Conservation (phyloP, 2,888 invertebrate genomes). For the Caenorhabditis sp. region DNA sequence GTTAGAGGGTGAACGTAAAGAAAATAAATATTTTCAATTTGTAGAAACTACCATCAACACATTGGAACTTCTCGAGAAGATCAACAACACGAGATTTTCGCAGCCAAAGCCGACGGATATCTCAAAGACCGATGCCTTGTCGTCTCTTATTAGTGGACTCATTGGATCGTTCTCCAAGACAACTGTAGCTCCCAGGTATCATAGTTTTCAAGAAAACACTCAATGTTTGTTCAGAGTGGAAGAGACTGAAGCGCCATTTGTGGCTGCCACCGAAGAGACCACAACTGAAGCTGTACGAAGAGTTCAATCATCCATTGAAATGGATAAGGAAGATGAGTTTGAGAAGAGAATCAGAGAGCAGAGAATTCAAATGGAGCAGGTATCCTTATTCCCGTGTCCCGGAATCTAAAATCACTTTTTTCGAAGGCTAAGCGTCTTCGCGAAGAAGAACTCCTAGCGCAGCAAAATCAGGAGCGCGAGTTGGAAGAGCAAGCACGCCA, state of each 20-base stretch:
- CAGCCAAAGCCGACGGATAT: slow-evolving; percentile 49
- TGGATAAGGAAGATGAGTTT: slow-evolving; percentile 23
- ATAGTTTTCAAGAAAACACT: not conserved
- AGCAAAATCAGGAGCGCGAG: slow-evolving; percentile 42
- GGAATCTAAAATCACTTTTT: not conserved
- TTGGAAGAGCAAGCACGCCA: slow-evolving; percentile 43
- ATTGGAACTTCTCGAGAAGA: slow-evolving; percentile 38
- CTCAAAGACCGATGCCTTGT: slow-evolving; percentile 58
- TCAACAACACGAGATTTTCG: slow-evolving; percentile 27
- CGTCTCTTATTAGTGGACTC: slow-evolving; percentile 58
- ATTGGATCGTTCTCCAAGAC: slow-evolving; percentile 47
- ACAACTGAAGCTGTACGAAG: slow-evolving; percentile 26
- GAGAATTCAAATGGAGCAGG: slow-evolving; percentile 57
- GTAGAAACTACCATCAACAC: slow-evolving; percentile 48
- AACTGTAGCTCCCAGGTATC: not conserved
- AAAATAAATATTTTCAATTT: not conserved
- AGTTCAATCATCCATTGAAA: slow-evolving; percentile 24
- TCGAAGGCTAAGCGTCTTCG: slow-evolving; percentile 47
- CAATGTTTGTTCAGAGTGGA: not conserved
- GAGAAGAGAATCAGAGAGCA: slow-evolving; percentile 58
- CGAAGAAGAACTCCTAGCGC: slow-evolving; percentile 51
- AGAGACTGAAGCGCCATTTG: slow-evolving; percentile 8
- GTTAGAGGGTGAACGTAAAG: not conserved
- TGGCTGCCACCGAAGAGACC: slow-evolving; percentile 12
- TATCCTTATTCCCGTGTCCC: not conserved